Evolutionary conservation across 2,888 invertebrate genomes (phyloP), one percentile per base, ranked within the genome.

Genomic region (Calliphora vomitoria): DNA sequence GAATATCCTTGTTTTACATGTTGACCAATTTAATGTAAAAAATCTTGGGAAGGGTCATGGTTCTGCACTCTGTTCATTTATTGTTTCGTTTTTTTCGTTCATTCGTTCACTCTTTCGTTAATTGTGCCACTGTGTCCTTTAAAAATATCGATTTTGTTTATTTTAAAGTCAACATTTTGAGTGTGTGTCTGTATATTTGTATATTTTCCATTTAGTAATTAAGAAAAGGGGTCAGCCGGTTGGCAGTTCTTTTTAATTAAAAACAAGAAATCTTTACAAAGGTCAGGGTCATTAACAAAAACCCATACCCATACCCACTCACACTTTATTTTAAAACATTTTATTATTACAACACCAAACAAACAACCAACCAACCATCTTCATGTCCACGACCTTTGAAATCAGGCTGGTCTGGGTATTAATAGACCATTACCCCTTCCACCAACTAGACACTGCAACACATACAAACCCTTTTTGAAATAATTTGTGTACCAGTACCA

Each of bases 41-140:
- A 60, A 75, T 74, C 75, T 83, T 86, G 79, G 58, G 86, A 75
- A 83, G 82, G 86, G 86, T 86, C 82, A 86, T 68, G 82, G 62
- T 83, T 83, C 79, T 69, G n/a, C 4, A 11, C 8, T 55, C 10
- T 20, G 55, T 68, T 20, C 44, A 13, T 13, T 13, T 13, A 13
- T 44, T 44, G 3, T 6, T n/a, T 10, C 41, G 25, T 41, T 44
- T 44, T 3, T 6, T n/a, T 10, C 41, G 25, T 41, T 72, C 20
- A 15, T 18, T 20, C 8, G 25, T 80, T 80, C 47, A 71, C 79
- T 69, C 25, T 50, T 79, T 80, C 25, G 47, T 62, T 50, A 71
- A 58, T 62, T 71, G 60, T 55, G 15, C 64, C 41, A 74, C 74
- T 74, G 81, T 74, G 53, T 68, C 66, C 53, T 75, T 80, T 60